Percentiles rank a stretch among this genome's conserved stretches.
Evolutionary conservation across 2,113 vertebrate species (phyloP).

Genomic region (Piaya cayana): DNA sequence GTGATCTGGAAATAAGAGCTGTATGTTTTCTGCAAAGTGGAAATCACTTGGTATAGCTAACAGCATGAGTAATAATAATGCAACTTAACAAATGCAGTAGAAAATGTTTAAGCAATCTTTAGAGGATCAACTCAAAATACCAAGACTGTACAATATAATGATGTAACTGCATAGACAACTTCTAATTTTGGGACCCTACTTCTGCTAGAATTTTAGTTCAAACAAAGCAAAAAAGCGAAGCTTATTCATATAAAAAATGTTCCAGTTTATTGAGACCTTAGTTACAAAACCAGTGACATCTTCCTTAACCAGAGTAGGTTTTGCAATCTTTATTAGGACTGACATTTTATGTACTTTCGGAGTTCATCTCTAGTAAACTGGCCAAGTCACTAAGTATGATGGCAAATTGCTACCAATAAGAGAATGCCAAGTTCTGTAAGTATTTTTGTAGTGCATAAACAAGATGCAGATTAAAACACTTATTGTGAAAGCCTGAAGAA

Average conservation of each 20-base stretch:
- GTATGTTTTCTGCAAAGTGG: neutral
- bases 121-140: neutral
- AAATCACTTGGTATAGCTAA: neutral
- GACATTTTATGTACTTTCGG: constrained; percentile 13
- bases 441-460: neutral
- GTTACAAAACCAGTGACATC: neutral
- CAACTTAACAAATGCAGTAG: neutral
- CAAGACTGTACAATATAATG: neutral
- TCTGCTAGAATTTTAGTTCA: neutral
- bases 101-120: neutral
- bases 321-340: neutral
- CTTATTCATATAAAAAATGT: neutral
- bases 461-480: constrained; percentile 2
- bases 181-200: constrained; percentile 11
- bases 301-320: neutral
- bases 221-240: neutral
- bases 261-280: neutral
- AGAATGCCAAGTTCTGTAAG: neutral
- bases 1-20: neutral
- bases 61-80: neutral
- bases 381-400: neutral
- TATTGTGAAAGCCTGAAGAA: neutral
- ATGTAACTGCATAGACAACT: constrained; percentile 1
- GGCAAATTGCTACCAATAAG: neutral
- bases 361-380: constrained; percentile 7